These are phyloP conservation scores for Fabriciana adippe DNA, from an alignment of 2,888 invertebrate species.

Conservation along the genomic window DNA sequence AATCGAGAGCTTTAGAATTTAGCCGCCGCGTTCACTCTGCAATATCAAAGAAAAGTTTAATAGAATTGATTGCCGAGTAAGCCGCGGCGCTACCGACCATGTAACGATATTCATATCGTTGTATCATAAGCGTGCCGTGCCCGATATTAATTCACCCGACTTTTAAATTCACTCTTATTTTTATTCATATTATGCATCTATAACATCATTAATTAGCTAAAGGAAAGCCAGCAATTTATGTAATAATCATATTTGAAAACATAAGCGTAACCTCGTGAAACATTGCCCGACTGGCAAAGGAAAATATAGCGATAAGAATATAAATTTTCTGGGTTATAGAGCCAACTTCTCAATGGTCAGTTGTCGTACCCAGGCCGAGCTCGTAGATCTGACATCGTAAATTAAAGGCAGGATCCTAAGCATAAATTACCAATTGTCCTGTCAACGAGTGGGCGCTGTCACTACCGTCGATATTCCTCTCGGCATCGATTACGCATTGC, in stretches of 20 bases:
- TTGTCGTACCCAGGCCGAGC: slow-evolving; percentile 12
- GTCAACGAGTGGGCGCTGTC: slow-evolving; percentile 57
- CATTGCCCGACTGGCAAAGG: too few relatives aligned
- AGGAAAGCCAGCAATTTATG: too few relatives aligned
- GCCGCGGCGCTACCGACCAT: slow-evolving; percentile 25
- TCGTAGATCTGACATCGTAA: slow-evolving; percentile 18
- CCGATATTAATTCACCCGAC: too few relatives aligned
- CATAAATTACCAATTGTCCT: slow-evolving; percentile 71
- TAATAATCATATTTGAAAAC: too few relatives aligned
- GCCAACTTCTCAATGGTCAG: slow-evolving; percentile 14
- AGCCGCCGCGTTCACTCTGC: slow-evolving; percentile 49
- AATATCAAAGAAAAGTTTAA: slow-evolving; percentile 63
- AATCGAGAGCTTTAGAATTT: slow-evolving; percentile 73
- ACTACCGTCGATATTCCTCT: slow-evolving; percentile 26
- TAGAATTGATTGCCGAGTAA: slow-evolving; percentile 57
- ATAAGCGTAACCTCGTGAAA: too few relatives aligned
- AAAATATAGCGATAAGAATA: too few relatives aligned
- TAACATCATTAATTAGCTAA: too few relatives aligned
- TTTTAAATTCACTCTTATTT: too few relatives aligned
- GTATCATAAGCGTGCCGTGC: too few relatives aligned
- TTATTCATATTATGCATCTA: too few relatives aligned
- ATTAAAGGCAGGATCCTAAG: slow-evolving; percentile 42
- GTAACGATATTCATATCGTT: slow-evolving; percentile 4
- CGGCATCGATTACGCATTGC: slow-evolving; percentile 12
- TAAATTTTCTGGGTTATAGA: too few relatives aligned